Evolutionary conservation across 2,888 invertebrate species (phyloP).

Genomic region (Pseudococcus jackbeardsleyi): DNA sequence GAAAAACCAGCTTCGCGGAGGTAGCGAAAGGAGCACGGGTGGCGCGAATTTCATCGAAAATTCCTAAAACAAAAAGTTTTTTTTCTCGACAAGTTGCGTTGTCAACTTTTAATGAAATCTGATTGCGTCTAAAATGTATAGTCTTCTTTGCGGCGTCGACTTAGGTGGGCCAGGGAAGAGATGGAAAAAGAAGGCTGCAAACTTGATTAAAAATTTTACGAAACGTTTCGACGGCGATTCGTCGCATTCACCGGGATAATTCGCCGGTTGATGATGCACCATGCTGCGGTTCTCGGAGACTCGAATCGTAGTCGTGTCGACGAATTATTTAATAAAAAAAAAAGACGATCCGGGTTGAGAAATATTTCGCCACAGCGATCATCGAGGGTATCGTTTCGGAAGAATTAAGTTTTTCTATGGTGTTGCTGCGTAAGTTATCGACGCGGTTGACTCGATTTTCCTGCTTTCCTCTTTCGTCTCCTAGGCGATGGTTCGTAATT

Average conservation of each 20-base stretch:
- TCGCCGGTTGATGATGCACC: not conserved
- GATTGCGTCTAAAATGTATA: constrained; percentile 35
- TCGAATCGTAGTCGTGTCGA: not conserved
- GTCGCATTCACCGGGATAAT: not conserved
- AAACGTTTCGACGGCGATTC: not conserved
- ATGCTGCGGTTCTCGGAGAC: not conserved
- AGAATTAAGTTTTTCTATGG: not conserved
- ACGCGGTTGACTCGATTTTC: no score
- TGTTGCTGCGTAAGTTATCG: no score
- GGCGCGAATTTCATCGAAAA: constrained; percentile 23
- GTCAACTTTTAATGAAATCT: constrained; percentile 41
- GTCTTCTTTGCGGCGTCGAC: not conserved
- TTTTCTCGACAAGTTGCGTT: not conserved
- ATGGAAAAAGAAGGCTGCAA: not conserved
- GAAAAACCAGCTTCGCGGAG: not conserved
- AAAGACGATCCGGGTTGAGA: not conserved
- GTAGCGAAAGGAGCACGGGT: not conserved
- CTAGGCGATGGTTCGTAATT: not conserved
- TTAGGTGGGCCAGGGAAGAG: not conserved
- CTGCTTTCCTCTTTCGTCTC: not conserved
- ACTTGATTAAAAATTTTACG: constrained; percentile 18
- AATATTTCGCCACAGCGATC: not conserved
- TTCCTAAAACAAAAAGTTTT: constrained; percentile 25
- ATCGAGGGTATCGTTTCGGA: not conserved
- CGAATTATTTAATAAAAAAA: constrained; percentile 1